These are phyloP conservation scores for Xiphophorus hellerii DNA, from an alignment of 2,113 vertebrate species.

Conservation along the genomic window DNA sequence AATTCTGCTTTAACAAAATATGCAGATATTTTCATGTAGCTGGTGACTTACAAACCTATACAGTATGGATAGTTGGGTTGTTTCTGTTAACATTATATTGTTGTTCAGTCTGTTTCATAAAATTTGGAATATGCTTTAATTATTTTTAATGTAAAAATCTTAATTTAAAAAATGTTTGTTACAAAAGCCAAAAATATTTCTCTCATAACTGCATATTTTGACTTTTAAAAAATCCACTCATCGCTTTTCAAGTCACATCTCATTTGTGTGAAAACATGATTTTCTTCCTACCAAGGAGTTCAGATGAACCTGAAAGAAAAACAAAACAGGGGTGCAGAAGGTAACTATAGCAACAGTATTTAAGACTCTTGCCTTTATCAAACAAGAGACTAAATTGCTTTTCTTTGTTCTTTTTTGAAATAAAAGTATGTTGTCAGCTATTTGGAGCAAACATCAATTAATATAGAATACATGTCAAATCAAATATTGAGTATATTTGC, in stretches of 20 bases:
- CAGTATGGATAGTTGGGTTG: too few species aligned
- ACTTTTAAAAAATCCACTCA: too few species aligned
- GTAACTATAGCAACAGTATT: constrained; percentile 10
- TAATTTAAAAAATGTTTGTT: too few species aligned
- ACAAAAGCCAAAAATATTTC: too few species aligned
- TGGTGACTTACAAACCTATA: too few species aligned
- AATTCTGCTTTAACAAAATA: too few species aligned
- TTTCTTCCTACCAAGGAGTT: background rate
- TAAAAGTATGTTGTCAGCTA: background rate
- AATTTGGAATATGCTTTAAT: too few species aligned
- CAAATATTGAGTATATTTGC: background rate
- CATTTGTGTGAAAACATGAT: background rate
- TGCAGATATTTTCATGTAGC: too few species aligned
- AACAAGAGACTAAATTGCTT: constrained; percentile 10
- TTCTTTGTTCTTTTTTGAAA: constrained; percentile 8
- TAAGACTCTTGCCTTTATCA: background rate
- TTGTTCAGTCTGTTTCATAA: too few species aligned
- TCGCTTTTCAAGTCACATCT: background rate
- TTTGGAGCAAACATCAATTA: background rate
- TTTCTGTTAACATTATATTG: too few species aligned
- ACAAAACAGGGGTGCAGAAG: constrained; percentile 4
- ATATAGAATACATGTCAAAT: background rate
- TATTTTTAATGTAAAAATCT: too few species aligned
- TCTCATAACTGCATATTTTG: too few species aligned
- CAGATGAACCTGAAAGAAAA: background rate